These are phyloP conservation scores for Rhynchonycteris naso DNA, from an alignment of 2,797 vertebrate genomes.

Conservation along the genomic window DNA sequence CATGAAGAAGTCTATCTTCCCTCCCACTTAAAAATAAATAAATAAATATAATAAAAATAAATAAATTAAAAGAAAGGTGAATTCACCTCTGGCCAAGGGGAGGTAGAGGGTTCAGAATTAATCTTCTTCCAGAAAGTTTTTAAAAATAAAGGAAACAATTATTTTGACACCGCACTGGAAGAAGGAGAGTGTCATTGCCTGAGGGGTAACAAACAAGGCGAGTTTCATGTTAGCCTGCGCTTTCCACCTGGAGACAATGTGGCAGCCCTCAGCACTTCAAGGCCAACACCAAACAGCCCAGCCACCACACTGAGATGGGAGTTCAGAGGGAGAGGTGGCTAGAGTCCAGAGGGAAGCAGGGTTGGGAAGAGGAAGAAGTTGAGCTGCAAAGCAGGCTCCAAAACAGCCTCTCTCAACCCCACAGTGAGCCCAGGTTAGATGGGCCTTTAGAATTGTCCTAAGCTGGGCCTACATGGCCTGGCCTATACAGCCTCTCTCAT, in stretches of 20 bases:
- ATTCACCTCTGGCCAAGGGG: background rate
- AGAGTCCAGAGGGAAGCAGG: background rate
- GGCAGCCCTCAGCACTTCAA: background rate
- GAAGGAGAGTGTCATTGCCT: background rate
- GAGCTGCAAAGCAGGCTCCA: background rate
- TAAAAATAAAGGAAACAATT: background rate
- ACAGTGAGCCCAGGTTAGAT: background rate
- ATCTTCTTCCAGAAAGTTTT: background rate
- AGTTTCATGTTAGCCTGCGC: rapidly evolving
- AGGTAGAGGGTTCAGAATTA: background rate
- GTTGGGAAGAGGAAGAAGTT: background rate
- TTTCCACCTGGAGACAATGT: background rate
- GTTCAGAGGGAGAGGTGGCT: background rate
- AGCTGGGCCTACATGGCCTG: too few relatives aligned
- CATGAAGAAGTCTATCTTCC: too few relatives aligned
- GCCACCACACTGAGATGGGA: background rate
- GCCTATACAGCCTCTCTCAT: background rate
- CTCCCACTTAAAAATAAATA: too few relatives aligned
- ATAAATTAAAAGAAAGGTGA: background rate
- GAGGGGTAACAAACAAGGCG: background rate
- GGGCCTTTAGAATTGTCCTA: background rate
- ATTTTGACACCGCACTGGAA: background rate
- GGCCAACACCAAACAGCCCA: background rate
- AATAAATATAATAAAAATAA: too few relatives aligned
- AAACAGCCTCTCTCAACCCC: background rate